Evolutionary conservation across 2,888 invertebrate species (phyloP), one percentile per base, ranked within the genome.

Genomic region (Stenchaetothrips biformis): DNA sequence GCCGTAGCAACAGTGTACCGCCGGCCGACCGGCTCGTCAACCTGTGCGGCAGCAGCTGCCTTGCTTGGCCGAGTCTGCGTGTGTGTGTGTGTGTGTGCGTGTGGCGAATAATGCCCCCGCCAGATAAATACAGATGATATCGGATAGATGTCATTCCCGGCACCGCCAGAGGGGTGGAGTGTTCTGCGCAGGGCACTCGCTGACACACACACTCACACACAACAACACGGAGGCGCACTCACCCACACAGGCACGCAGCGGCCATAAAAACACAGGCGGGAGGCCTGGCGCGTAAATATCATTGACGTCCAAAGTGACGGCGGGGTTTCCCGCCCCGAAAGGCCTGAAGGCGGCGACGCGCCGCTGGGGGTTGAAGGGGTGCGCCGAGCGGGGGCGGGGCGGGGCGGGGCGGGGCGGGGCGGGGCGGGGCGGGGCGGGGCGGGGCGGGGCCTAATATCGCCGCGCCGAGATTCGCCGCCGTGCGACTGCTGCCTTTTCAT

Each of bases 121-220:
- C 67, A 74, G 67, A 74, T 74, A 74, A 74, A 74, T 74, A 74
- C 67, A 74, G 67, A 74, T 74, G 67, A 74, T 74, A 74, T 74
- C 67, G 67, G 67, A 74, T 74, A 74, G 67, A 74, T 74, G 67
- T 74, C 67, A 74, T 37, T 37, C 21, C 67, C 67, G 67, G 21
- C 67, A 2, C 53, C 18, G 13, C 37, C 21, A 25, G 21, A 21
- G 21, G 25, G 21, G 67, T 21, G 67, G n/a, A 3, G 67, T 62
- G 59, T 59, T 59, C 18, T 59, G 59, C 21, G 67, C 25, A 25
- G n/a, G 21, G 37, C 37, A 37, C 37, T 37, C 37, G 37, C 37
- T 2, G 2, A 37, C 37, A 37, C 37, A 37, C 37, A 37, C 37
- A 37, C 37, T 2, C 37, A 37, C 37, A 37, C 37, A 37, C 37